These are phyloP conservation scores for Rhogogaster chlorosoma DNA, from an alignment of 2,888 invertebrate species.

Conservation along the genomic window DNA sequence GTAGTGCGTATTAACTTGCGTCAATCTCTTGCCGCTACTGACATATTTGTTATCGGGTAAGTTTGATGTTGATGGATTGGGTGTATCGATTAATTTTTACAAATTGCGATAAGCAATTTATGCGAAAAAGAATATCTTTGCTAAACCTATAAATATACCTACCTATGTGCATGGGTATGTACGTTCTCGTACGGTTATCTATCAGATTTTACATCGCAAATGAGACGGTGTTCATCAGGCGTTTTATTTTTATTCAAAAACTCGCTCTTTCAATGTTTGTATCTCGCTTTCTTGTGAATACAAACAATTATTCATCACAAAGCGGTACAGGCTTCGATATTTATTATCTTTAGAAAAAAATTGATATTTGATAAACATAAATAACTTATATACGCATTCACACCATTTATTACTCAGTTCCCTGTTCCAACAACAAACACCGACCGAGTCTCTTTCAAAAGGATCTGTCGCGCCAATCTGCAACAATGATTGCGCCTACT, in stretches of 20 bases:
- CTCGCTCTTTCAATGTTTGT: not conserved
- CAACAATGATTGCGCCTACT: not conserved
- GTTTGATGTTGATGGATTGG: slow-evolving; percentile 3
- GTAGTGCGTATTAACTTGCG: slow-evolving; percentile 2
- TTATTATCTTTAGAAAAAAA: not conserved
- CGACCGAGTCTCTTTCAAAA: not conserved
- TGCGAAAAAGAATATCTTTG: not conserved
- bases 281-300: not conserved
- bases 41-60: not conserved
- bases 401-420: not conserved
- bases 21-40: slow-evolving; percentile 24
- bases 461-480: not conserved
- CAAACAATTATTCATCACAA: not conserved
- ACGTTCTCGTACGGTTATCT: not conserved
- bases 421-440: not conserved
- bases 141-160: not conserved
- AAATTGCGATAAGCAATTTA: slow-evolving; percentile 1
- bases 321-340: not conserved
- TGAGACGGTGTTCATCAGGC: not conserved
- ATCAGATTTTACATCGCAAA: not conserved
- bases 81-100: not conserved
- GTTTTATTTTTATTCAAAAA: not conserved
- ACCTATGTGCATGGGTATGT: not conserved
- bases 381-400: not conserved
- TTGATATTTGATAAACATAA: not conserved